Evolutionary conservation across 2,113 vertebrate species (phyloP), one percentile per base, ranked within the genome.

Genomic region (Solea solea): DNA sequence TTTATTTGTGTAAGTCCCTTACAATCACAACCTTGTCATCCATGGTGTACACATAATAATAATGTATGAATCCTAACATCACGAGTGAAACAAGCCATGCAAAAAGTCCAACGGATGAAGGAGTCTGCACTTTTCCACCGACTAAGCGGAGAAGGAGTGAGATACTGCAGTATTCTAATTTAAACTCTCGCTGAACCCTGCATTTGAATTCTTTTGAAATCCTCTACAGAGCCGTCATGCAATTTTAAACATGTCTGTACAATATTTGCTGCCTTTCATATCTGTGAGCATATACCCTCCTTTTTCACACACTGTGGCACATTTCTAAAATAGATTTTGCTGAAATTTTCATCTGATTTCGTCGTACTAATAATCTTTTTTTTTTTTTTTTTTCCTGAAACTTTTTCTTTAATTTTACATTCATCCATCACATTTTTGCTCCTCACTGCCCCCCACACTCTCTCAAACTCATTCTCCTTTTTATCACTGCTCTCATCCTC

Each of bases 141-240:
- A 25, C 64, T 39, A 65, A 78, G 40, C n/a, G 51, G 60, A 71
- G 60, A 34, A 69, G 46, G 53, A 72, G 70, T 73, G 75, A 76
- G 74, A 73, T 34, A 54, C 69, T 1, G 54, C 79, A 79, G 62
- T 87, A 87, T 91, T 91, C 58, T 77, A 81, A 90, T 88, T 87
- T 90, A 63, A 91, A 91, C 91, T 91, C 86, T 83, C 46, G 71
- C 72, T 91, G 91, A 92, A 92, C 90, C 82, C 85, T 64, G 67
- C 85, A 87, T 91, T 91, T 88, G 69, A 91, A 91, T 91, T 88
- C 86, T 90, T 89, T 91, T 89, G 88, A 92, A 90, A 92, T 89
- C 83, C 86, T 88, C 85, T 62, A 53, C 83, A 90, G 77, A 75
- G 68, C 58, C 41, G 62, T 88, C 88, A 89, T 90, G 77, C 86